Conservation (phyloP, 23 tunicate species). For the Styela plicata region DNA sequence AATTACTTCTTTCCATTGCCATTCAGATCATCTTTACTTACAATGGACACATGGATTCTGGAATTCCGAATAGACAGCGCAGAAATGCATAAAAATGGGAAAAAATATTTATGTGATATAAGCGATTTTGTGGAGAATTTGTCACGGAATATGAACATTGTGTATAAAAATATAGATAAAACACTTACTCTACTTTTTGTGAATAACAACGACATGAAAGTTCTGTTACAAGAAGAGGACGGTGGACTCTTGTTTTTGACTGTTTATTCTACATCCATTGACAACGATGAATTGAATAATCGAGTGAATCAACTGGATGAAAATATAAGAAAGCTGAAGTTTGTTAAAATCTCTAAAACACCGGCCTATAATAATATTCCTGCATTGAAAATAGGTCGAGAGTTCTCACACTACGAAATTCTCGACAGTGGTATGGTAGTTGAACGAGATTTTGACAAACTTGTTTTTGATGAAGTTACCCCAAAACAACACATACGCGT, state of each 20-base stretch:
- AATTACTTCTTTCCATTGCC: no score
- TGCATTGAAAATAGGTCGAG: constrained; percentile 38
- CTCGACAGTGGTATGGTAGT: constrained; percentile 43
- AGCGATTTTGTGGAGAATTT: neutral
- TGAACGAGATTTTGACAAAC: constrained; percentile 65
- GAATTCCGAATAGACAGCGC: neutral
- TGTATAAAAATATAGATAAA: neutral
- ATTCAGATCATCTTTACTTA: no score
- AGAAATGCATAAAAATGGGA: neutral
- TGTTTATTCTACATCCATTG: neutral
- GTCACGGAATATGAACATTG: neutral
- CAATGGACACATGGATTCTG: neutral
- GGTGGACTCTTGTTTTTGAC: neutral
- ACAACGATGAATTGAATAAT: no score
- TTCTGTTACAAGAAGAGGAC: neutral
- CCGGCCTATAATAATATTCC: constrained; percentile 13
- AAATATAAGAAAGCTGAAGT: neutral
- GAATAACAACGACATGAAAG: neutral
- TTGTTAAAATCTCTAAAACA: neutral
- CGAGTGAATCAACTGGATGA: neutral
- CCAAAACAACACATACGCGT: constrained; percentile 55
- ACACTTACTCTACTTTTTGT: neutral
- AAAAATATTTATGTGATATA: no score
- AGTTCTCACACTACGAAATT: constrained; percentile 35
- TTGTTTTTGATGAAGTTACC: constrained; percentile 61